These are phyloP conservation scores for Heteractis magnifica DNA, from an alignment of 92 coral and sea anemone genomes.

Conservation along the genomic window DNA sequence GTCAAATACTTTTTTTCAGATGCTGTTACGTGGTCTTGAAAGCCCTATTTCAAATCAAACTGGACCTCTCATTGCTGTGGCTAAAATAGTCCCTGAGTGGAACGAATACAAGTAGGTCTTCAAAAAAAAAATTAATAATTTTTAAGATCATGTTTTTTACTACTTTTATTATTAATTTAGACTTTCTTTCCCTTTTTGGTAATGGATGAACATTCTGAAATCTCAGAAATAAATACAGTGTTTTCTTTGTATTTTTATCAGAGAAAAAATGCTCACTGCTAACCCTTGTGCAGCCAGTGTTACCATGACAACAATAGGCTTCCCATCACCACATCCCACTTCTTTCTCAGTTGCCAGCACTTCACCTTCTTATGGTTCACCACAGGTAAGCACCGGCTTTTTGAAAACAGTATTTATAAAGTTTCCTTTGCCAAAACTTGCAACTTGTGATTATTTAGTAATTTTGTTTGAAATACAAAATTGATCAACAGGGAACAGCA, in stretches of 20 bases:
- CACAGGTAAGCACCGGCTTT: slow-evolving; percentile 42
- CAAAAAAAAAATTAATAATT: background rate
- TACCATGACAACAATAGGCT: slow-evolving; percentile 72
- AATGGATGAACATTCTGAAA: no score
- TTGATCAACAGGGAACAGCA: background rate
- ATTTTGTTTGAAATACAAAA: no score
- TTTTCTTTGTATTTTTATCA: background rate
- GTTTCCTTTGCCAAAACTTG: no score
- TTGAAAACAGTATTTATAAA: background rate
- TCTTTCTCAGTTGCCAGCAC: slow-evolving; percentile 81
- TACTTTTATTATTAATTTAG: background rate
- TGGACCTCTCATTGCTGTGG: slow-evolving; percentile 80
- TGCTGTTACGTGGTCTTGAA: slow-evolving; percentile 64
- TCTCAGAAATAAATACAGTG: background rate
- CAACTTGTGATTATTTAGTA: no score
- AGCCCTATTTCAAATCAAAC: slow-evolving; percentile 54
- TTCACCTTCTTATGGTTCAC: slow-evolving; percentile 56
- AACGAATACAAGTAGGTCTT: slow-evolving; percentile 72
- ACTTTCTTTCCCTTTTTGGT: no score
- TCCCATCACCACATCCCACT: slow-evolving; percentile 87
- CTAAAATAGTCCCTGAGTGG: slow-evolving; percentile 68
- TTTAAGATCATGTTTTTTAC: background rate
- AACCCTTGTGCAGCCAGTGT: slow-evolving; percentile 71
- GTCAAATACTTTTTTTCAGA: slow-evolving; percentile 17
- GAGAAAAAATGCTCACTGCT: slow-evolving; percentile 59